Percentiles rank a stretch among this genome's conserved stretches.
phyloP scores from a whole-genome alignment of 1,140 invertebrate species.

The Drosophila micromelanica region DNA sequence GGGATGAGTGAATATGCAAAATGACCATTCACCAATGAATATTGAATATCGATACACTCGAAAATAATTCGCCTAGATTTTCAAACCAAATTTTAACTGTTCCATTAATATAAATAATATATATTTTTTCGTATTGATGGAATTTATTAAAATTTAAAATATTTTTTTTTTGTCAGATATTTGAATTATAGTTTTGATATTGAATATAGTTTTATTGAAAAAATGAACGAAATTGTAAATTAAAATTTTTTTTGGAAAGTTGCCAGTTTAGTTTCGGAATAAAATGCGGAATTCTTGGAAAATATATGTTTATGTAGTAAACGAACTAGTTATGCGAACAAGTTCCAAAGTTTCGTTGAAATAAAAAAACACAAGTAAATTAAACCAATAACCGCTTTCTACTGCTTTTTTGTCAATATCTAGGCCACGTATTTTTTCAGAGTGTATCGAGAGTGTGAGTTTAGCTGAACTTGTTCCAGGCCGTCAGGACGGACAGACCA shows the following conservation, averaged over 20 bases:
- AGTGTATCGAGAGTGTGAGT: slow-evolving; percentile 1
- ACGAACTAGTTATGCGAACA: background rate
- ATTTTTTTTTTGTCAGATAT: background rate
- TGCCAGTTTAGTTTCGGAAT: no score
- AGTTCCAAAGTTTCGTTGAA: no score
- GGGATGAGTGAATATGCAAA: slow-evolving; percentile 12
- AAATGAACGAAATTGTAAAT: no score
- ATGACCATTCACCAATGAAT: slow-evolving; percentile 40
- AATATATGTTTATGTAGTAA: background rate
- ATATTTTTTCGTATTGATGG: no score
- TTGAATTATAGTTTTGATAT: no score
- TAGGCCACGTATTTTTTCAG: background rate
- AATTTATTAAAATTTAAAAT: background rate
- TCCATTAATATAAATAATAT: no score
- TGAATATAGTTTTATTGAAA: no score
- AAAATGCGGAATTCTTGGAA: no score
- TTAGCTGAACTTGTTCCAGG: slow-evolving; percentile 73
- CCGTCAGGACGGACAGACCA: slow-evolving; percentile 72
- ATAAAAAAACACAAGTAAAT: no score
- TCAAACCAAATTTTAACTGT: no score
- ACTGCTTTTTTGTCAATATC: background rate
- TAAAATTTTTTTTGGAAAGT: no score
- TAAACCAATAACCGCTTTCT: no score
- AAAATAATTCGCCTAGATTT: slow-evolving; percentile 7
- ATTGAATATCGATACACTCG: slow-evolving; percentile 4